phyloP scores from a whole-genome alignment of 2,113 vertebrate species.

The Geothlypis trichas region DNA sequence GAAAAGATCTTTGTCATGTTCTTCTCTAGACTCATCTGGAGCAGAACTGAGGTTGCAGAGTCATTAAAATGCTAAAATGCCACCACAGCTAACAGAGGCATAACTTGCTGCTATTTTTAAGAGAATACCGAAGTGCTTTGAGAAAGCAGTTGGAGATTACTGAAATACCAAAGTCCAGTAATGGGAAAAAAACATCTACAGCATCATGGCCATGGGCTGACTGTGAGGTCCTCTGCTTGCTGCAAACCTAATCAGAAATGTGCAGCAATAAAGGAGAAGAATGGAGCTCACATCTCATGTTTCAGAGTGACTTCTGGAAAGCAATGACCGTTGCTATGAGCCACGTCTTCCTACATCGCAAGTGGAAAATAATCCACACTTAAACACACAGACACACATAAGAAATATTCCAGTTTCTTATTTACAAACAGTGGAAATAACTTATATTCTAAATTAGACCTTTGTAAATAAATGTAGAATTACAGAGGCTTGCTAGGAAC shows the following conservation, averaged over 20 bases:
- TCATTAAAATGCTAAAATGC: background rate
- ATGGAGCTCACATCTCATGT: background rate
- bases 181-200: background rate
- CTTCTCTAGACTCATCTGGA: background rate
- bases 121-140: background rate
- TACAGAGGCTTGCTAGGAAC: background rate
- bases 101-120: background rate
- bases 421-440: conserved; percentile 1
- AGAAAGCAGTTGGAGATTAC: background rate
- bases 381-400: background rate
- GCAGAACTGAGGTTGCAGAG: background rate
- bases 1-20: background rate
- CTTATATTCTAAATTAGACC: background rate
- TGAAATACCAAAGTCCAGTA: background rate
- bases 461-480: conserved; percentile 27
- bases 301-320: background rate
- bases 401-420: background rate
- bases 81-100: background rate
- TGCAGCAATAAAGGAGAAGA: background rate
- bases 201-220: background rate
- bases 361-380: background rate
- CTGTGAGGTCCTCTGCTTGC: background rate
- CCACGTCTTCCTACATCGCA: background rate
- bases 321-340: background rate
- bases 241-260: background rate